These are phyloP conservation scores for Drosophila quinaria DNA, from an alignment of 2,888 invertebrate species.

Conservation along the genomic window DNA sequence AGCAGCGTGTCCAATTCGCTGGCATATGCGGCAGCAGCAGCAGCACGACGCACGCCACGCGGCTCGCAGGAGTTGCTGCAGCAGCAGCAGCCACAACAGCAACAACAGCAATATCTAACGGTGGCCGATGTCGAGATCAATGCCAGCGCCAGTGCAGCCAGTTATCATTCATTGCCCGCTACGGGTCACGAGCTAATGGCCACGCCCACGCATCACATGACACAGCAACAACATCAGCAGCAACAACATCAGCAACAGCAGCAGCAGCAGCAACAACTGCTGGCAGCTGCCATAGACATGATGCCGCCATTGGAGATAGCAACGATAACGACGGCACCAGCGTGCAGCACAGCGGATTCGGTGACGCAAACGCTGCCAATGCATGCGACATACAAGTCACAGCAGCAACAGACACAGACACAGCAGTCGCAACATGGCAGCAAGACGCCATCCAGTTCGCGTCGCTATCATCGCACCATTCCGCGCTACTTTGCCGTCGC, in stretches of 20 bases:
- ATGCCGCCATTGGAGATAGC: constrained; percentile 74
- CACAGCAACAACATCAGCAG: constrained; percentile 53
- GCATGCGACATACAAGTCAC: constrained; percentile 60
- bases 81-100: constrained; percentile 52
- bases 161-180: constrained; percentile 70
- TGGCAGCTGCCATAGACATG: constrained; percentile 73
- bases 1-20: constrained; percentile 49
- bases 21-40: constrained; percentile 47
- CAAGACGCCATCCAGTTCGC: constrained; percentile 84
- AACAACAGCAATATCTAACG: constrained; percentile 83
- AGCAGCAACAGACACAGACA: constrained; percentile 49
- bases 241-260: constrained; percentile 47
- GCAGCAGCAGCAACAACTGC: constrained; percentile 58
- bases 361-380: constrained; percentile 75
- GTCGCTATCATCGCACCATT: constrained; percentile 86
- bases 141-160: constrained; percentile 71
- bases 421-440: constrained; percentile 51
- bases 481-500: constrained; percentile 85
- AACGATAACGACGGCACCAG: constrained; percentile 61
- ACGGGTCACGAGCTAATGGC: constrained; percentile 64
- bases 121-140: constrained; percentile 83
- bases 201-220: constrained; percentile 68
- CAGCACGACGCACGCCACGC: constrained; percentile 62
- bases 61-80: constrained; percentile 74
- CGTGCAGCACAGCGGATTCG: constrained; percentile 52